These are phyloP conservation scores for Drosophila micromelanica DNA, from an alignment of 1,140 invertebrate species.

Conservation along the genomic window DNA sequence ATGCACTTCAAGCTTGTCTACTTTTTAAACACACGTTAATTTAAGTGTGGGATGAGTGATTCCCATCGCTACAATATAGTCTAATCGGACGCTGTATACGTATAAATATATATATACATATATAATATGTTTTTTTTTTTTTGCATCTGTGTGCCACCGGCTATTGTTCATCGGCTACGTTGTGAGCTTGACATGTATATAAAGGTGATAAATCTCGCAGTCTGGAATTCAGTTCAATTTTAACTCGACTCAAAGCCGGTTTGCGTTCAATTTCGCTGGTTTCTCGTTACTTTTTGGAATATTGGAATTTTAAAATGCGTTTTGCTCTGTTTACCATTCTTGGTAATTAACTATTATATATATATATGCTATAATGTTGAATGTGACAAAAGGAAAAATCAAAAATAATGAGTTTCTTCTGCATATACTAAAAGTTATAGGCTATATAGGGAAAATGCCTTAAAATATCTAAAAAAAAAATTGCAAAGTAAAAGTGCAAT, in stretches of 20 bases:
- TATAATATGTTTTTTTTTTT: too few relatives aligned
- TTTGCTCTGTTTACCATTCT: slow-evolving; percentile 68
- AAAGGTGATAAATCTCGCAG: slow-evolving; percentile 76
- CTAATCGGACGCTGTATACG: background rate
- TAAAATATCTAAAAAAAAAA: too few relatives aligned
- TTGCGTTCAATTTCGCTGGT: slow-evolving; percentile 42
- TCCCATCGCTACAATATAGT: slow-evolving; percentile 32
- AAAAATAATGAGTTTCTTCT: background rate
- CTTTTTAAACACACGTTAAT: slow-evolving; percentile 47
- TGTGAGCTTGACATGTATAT: slow-evolving; percentile 62
- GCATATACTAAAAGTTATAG: too few relatives aligned
- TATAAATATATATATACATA: slow-evolving; percentile 12
- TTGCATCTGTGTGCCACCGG: slow-evolving; percentile 28
- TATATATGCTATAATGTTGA: background rate
- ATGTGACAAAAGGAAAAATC: background rate
- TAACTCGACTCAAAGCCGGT: slow-evolving; percentile 68
- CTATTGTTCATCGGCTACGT: slow-evolving; percentile 62
- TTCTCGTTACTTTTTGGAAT: slow-evolving; percentile 39
- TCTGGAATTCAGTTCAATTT: slow-evolving; percentile 69
- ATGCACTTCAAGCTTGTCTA: slow-evolving; percentile 61
- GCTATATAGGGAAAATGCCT: too few relatives aligned
- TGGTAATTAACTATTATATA: slow-evolving; percentile 46
- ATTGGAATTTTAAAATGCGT: slow-evolving; percentile 64
- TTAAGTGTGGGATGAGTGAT: slow-evolving; percentile 61
- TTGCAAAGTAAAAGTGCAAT: too few relatives aligned